A percentile compares a stretch with the other conserved stretches of the same genome.
phyloP scores from a whole-genome alignment of 2,113 vertebrate species.

The Rafetus swinhoei region DNA sequence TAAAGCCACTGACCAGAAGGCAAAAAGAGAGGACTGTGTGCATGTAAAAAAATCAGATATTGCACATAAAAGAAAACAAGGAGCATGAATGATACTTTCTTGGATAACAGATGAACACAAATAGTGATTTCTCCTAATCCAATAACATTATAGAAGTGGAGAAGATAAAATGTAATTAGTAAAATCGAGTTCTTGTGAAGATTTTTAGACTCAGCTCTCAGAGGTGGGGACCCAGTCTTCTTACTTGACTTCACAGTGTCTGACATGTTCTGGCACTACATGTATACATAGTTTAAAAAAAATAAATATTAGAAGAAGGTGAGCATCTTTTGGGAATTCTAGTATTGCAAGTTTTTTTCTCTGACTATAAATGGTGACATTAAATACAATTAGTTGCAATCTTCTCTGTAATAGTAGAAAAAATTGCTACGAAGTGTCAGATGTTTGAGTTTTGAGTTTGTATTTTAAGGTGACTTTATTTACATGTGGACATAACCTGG shows the following conservation, averaged over 20 bases:
- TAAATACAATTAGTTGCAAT: not conserved
- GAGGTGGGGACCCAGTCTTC: not conserved
- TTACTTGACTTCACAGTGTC: not conserved
- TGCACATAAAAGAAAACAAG: not conserved
- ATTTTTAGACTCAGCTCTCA: not conserved
- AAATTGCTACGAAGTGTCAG: not conserved
- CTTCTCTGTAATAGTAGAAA: not conserved
- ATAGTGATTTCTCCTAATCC: not conserved
- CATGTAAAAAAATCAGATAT: not conserved
- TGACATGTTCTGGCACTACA: not conserved
- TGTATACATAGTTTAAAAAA: not conserved
- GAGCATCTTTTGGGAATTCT: not conserved
- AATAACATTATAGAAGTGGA: not conserved
- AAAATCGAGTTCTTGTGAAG: not conserved
- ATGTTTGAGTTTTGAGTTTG: not conserved
- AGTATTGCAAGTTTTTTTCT: not conserved
- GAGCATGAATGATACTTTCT: not conserved
- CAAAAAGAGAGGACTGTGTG: not conserved
- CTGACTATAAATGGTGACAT: not conserved
- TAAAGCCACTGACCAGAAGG: not conserved
- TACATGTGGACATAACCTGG: not conserved
- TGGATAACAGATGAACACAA: not conserved
- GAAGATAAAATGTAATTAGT: not conserved
- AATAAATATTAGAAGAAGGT: not conserved
- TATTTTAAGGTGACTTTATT: not conserved